phyloP scores from a whole-genome alignment of 2,888 invertebrate species.

The Spisula subtruncata region DNA sequence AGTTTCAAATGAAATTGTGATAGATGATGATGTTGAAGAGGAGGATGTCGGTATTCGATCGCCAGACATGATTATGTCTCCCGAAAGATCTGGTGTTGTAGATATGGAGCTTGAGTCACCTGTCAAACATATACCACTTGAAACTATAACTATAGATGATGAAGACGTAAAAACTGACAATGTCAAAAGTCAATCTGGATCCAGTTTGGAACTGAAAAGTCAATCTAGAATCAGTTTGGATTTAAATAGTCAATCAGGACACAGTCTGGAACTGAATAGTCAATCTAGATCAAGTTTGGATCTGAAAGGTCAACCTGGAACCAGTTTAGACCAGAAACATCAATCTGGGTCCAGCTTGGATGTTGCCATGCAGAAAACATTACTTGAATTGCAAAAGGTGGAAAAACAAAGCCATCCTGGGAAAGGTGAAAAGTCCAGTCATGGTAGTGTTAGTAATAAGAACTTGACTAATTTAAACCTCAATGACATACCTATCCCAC shows the following conservation, averaged over 20 bases:
- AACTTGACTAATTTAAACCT: neutral
- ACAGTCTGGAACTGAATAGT: too few relatives aligned
- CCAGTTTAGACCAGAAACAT: too few relatives aligned
- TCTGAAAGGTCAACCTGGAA: too few relatives aligned
- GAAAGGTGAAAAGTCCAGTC: neutral
- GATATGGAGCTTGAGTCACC: neutral
- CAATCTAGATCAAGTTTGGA: too few relatives aligned
- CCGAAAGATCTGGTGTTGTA: conserved; percentile 34
- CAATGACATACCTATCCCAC: conserved; percentile 47
- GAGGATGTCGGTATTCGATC: conserved; percentile 30
- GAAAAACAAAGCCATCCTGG: conserved; percentile 30
- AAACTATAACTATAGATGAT: conserved; percentile 38
- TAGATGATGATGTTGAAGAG: conserved; percentile 27
- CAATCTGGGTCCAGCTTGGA: conserved; percentile 29
- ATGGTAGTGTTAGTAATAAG: conserved; percentile 8
- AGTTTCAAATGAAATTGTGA: neutral
- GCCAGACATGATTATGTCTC: conserved; percentile 50
- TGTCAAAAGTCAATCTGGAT: conserved; percentile 10
- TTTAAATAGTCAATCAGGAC: too few relatives aligned
- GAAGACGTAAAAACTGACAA: neutral
- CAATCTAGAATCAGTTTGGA: too few relatives aligned
- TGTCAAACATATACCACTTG: conserved; percentile 52
- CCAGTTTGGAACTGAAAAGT: conserved; percentile 35
- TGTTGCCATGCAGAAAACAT: conserved; percentile 62
- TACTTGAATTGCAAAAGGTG: conserved; percentile 53